phyloP scores from a whole-genome alignment of 2,113 vertebrate genomes.

The Alces alces region DNA sequence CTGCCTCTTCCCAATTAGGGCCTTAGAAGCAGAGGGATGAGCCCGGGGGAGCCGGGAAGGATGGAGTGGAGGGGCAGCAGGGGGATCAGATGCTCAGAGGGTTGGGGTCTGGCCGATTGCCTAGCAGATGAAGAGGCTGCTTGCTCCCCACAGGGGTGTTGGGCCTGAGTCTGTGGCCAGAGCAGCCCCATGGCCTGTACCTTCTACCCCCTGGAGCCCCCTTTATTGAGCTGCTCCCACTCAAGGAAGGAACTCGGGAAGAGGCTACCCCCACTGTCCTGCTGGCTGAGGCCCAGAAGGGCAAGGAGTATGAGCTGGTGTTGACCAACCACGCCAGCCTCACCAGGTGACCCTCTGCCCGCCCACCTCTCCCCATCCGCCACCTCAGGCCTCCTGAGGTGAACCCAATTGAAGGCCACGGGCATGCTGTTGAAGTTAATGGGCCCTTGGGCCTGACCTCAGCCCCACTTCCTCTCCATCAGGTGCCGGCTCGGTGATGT shows the following conservation, averaged over 20 bases:
- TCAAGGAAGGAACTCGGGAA: conserved; percentile 71
- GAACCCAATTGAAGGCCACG: neutral
- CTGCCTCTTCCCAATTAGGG: neutral
- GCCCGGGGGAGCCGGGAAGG: neutral
- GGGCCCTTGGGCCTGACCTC: neutral
- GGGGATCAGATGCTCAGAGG: neutral
- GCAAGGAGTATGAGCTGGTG: conserved; percentile 85
- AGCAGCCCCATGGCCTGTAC: conserved; percentile 79
- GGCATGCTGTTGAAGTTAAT: neutral
- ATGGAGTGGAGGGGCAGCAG: neutral
- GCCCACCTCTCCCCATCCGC: too few relatives aligned
- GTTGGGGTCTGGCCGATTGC: neutral
- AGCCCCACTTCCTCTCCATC: neutral
- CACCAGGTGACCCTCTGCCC: conserved; percentile 81
- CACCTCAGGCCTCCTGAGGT: neutral
- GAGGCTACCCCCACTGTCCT: conserved; percentile 75
- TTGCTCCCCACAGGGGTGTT: conserved; percentile 82
- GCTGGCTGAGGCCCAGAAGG: conserved; percentile 87
- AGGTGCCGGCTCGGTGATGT: conserved; percentile 90
- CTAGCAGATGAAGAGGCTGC: neutral
- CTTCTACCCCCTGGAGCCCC: conserved; percentile 89
- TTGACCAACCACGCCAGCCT: conserved; percentile 84
- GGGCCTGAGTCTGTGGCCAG: conserved; percentile 91
- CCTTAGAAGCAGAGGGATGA: neutral
- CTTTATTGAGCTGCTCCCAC: conserved; percentile 90